These are phyloP conservation scores for Epinotia demarniana DNA, from an alignment of 2,888 invertebrate species.

Conservation along the genomic window DNA sequence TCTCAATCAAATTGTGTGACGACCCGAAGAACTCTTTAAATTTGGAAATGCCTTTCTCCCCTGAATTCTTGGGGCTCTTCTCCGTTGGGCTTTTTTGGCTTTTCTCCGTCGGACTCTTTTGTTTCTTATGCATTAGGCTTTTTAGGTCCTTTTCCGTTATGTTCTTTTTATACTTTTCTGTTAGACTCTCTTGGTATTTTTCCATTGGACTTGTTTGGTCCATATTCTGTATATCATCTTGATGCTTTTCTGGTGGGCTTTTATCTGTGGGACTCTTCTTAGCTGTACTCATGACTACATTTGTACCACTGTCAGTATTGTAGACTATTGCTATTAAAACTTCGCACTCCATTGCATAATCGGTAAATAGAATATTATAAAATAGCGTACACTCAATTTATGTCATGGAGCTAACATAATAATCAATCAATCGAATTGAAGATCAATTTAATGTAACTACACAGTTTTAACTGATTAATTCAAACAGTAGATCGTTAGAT, in stretches of 20 bases:
- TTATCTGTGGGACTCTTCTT: conserved; percentile 61
- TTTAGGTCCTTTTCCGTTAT: not conserved
- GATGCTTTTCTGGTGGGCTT: not conserved
- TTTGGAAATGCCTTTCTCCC: conserved; percentile 60
- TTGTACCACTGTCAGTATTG: conserved; percentile 29
- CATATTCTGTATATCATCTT: not conserved
- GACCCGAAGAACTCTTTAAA: conserved; percentile 53
- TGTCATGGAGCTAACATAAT: too few species aligned
- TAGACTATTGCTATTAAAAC: conserved; percentile 36
- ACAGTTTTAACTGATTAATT: not conserved
- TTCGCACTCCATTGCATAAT: conserved; percentile 50
- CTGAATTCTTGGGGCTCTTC: conserved; percentile 40
- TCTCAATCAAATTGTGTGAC: conserved; percentile 35
- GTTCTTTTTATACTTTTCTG: conserved; percentile 2
- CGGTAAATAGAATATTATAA: not conserved
- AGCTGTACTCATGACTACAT: conserved; percentile 49
- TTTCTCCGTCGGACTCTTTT: conserved; percentile 46
- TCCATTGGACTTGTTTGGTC: not conserved
- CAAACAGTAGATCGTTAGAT: conserved; percentile 10
- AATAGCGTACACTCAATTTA: too few species aligned
- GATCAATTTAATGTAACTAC: not conserved
- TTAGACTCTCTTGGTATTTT: not conserved
- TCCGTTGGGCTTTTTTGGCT: conserved; percentile 7
- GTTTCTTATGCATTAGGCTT: not conserved
- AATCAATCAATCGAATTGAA: not conserved